A percentile compares a stretch with the other conserved stretches of the same genome.
Evolutionary conservation across 2,113 vertebrate genomes (phyloP).

Genomic region (Larimichthys crocea): DNA sequence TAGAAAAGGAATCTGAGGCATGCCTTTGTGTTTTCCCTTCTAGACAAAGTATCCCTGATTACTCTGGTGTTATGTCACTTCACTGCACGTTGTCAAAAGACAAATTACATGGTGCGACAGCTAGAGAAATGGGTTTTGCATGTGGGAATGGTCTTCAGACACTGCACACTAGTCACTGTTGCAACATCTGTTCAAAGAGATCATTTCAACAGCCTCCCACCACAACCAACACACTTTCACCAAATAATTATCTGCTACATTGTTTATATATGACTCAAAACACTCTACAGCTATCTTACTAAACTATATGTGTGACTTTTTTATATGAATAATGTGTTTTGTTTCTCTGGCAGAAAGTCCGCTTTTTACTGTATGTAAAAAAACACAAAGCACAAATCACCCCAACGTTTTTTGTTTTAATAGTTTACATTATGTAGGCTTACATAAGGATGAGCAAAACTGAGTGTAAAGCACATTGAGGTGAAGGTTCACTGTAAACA

Average conservation of each 20-base stretch:
- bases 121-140: conserved; percentile 66
- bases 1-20: conserved; percentile 74
- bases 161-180: conserved; percentile 57
- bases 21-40: conserved; percentile 74
- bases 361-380: no score
- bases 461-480: neutral
- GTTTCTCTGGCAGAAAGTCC: conserved; percentile 1
- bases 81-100: conserved; percentile 66
- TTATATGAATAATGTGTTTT: neutral
- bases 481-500: conserved; percentile 1
- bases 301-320: neutral
- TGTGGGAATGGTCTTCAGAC: conserved; percentile 70
- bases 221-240: conserved; percentile 52
- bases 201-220: conserved; percentile 67
- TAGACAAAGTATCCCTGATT: conserved; percentile 82
- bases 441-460: neutral
- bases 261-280: conserved; percentile 55
- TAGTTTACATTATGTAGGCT: neutral
- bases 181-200: conserved; percentile 75
- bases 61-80: conserved; percentile 76
- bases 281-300: neutral
- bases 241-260: conserved; percentile 60
- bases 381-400: neutral
- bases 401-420: neutral
- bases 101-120: conserved; percentile 67